Conservation (phyloP, 2,113 vertebrate genomes). For the Sciurus niger region DNA sequence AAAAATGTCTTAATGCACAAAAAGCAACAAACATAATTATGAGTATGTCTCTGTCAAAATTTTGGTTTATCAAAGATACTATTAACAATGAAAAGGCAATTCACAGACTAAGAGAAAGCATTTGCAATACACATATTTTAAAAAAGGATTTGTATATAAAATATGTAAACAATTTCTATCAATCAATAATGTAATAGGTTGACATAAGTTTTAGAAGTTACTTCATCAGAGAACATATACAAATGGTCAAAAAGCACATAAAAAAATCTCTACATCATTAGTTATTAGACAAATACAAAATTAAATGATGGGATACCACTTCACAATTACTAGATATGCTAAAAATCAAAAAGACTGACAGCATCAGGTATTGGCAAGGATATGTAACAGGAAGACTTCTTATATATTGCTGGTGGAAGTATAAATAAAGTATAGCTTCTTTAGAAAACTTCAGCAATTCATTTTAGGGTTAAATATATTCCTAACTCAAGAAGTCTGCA, state of each 20-base stretch:
- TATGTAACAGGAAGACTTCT: background rate
- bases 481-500: background rate
- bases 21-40: background rate
- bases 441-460: background rate
- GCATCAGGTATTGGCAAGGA: background rate
- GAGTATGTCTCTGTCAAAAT: background rate
- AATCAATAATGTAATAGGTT: background rate
- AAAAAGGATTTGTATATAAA: background rate
- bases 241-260: background rate
- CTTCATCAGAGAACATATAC: background rate
- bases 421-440: background rate
- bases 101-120: background rate
- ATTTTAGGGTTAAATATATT: background rate
- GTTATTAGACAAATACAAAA: background rate
- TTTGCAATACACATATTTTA: background rate
- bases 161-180: background rate
- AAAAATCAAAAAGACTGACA: background rate
- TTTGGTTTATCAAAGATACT: background rate
- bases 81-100: background rate
- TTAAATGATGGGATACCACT: background rate
- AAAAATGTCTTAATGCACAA: background rate
- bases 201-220: background rate
- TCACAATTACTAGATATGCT: background rate
- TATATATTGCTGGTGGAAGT: background rate
- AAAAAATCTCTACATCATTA: background rate